Evolutionary conservation across 1,140 invertebrate species (phyloP), one percentile per base, ranked within the genome.

Genomic region (Yoshiicerus persimilis): DNA sequence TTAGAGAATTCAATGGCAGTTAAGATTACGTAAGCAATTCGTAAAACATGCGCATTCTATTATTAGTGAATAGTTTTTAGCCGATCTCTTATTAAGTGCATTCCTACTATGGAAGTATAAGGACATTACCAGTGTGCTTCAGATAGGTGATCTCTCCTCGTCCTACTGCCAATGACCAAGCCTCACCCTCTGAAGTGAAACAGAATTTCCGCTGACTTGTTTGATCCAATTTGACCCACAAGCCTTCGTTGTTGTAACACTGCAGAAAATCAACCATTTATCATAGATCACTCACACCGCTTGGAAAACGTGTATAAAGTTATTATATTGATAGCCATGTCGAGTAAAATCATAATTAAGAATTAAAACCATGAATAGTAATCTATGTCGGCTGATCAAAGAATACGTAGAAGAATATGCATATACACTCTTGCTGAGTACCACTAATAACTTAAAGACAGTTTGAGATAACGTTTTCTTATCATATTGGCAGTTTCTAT

Each of bases 101-200:
- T 47, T 47, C n/a, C n/a, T n/a, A n/a, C n/a, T n/a, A n/a, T n/a
- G n/a, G n/a, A 5, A 20, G 8, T 0, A 66, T 10, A 30, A 27
- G 20, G 38, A 34, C 47, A n/a, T 91, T 77, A 77, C 93, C 92
- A 75, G 91, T 92, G n/a, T 94, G 93, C 90, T 95, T 95, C 90
- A 97, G 94, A 91, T 96, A 96, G 2, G 95, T 93, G n/a, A 95
- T 93, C 88, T 95, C 95, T 85, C 95, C 94, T 85, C 94, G 94
- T 70, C 94, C 95, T 30, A 95, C 93, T 0, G 95, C 96, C 25
- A 97, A 92, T 5, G 95, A 96, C 96, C 96, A 97, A 4, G 95
- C 96, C 86, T 96, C 96, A 2, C 94, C 93, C 32, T 94, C 93
- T 25, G 93, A 93, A 83, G 94, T 94, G 90, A 96, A 96, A 91